Conservation (phyloP, 2,888 invertebrate species). For the Invenusta paracnida region DNA sequence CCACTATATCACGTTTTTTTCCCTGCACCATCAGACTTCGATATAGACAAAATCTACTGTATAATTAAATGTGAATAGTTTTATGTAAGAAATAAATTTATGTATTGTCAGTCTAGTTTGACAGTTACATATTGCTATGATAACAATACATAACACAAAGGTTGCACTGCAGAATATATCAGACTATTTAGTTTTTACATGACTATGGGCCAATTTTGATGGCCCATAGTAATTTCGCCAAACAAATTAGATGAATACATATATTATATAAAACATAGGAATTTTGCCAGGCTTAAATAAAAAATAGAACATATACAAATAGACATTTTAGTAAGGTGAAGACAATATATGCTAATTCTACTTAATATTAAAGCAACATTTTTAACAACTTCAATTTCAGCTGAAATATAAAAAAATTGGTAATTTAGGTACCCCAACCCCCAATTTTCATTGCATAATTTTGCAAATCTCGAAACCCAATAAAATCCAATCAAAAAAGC, state of each 20-base stretch:
- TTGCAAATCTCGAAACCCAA: background rate
- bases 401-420: background rate
- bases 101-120: background rate
- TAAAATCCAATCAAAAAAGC: constrained; percentile 16
- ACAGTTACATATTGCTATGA: background rate
- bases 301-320: too few relatives aligned
- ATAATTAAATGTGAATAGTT: background rate
- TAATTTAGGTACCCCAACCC: background rate
- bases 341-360: background rate
- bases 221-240: background rate
- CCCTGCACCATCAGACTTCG: background rate
- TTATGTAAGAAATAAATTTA: background rate
- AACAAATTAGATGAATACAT: too few relatives aligned
- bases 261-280: too few relatives aligned
- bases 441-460: background rate
- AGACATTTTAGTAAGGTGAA: background rate
- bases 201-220: background rate
- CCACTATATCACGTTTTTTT: background rate
- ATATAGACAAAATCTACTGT: background rate
- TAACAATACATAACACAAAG: background rate
- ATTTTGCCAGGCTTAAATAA: too few relatives aligned
- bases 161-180: background rate
- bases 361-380: background rate
- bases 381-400: background rate
- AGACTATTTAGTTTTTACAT: background rate